These are phyloP conservation scores for Mormyrops boulengeri DNA, from an alignment of 2,797 vertebrate genomes.

Conservation along the genomic window DNA sequence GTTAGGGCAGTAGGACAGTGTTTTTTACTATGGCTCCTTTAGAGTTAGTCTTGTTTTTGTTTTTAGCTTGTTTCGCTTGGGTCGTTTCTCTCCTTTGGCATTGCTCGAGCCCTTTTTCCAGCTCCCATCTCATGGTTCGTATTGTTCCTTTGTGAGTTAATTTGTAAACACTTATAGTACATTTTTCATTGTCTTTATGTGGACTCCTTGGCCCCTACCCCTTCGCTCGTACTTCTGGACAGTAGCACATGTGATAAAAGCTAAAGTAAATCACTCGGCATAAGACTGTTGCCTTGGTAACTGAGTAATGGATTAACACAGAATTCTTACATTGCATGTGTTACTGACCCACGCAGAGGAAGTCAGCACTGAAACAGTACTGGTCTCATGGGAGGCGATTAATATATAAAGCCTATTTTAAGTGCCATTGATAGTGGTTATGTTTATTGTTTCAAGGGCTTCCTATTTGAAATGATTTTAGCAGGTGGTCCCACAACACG, in stretches of 20 bases:
- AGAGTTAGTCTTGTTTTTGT: neutral
- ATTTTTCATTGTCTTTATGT: neutral
- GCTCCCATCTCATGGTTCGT: neutral
- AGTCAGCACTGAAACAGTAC: slow-evolving; percentile 31
- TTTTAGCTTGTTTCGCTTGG: neutral
- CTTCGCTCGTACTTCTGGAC: neutral
- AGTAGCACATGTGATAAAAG: neutral
- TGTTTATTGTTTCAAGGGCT: slow-evolving; percentile 50
- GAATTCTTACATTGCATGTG: neutral
- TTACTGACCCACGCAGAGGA: slow-evolving; percentile 17
- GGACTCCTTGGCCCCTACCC: neutral
- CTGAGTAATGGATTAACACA: neutral
- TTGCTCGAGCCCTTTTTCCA: neutral
- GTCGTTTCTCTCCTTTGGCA: neutral
- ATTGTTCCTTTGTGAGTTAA: neutral
- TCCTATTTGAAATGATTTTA: slow-evolving; percentile 53
- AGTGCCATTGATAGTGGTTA: slow-evolving; percentile 36
- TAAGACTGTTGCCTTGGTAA: neutral
- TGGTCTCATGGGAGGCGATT: slow-evolving; percentile 50
- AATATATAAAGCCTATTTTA: slow-evolving; percentile 34
- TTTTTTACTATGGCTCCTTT: neutral
- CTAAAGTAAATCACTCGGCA: neutral
- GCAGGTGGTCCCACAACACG: slow-evolving; percentile 53
- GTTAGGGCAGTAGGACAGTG: neutral
- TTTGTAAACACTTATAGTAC: neutral